Conservation (phyloP, 2,113 vertebrate genomes). For the Sylvietta virens region DNA sequence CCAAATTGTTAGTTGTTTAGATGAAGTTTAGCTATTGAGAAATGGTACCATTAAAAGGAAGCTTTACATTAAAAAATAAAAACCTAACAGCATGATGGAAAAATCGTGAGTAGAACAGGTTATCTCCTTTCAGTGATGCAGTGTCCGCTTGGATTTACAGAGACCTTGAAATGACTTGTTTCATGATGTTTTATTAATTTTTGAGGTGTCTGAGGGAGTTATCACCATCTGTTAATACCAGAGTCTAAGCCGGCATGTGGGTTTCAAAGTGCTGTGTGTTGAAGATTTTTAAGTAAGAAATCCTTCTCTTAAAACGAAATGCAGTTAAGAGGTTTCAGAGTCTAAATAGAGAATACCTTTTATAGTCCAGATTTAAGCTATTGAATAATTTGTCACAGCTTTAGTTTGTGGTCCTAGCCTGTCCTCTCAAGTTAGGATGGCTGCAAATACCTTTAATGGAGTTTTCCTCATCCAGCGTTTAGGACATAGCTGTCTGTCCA, state of each 20-base stretch:
- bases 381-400: neutral
- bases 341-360: neutral
- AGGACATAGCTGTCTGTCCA: neutral
- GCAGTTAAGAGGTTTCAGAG: neutral
- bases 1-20: neutral
- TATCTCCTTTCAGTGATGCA: neutral
- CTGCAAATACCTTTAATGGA: neutral
- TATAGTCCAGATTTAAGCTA: neutral
- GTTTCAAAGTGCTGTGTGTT: neutral
- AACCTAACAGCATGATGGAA: neutral
- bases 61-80: neutral
- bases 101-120: neutral
- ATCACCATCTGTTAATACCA: neutral
- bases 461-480: neutral
- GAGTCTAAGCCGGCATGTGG: neutral
- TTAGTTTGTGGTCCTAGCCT: neutral
- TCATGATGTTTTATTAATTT: neutral
- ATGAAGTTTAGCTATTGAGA: neutral
- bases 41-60: neutral
- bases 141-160: neutral
- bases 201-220: neutral
- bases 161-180: neutral
- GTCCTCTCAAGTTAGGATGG: neutral
- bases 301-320: neutral
- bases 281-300: neutral